Conservation (phyloP, 2,888 invertebrate species). For the Lycocerus yunnanus region DNA sequence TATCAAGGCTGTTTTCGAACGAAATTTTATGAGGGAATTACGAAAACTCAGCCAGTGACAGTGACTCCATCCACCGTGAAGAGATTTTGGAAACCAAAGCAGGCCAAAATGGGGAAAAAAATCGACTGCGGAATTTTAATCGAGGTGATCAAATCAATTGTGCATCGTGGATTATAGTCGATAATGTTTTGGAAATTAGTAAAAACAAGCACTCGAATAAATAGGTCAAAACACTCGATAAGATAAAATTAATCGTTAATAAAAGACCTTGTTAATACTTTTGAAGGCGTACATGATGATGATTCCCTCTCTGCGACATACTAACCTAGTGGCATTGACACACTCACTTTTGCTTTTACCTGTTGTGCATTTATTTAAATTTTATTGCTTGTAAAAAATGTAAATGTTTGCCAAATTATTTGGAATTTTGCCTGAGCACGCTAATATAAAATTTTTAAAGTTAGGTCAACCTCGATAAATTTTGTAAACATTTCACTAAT, state of each 20-base stretch:
- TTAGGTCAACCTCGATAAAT: not conserved
- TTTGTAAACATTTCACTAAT: not conserved
- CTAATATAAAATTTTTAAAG: not conserved
- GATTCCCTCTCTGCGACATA: conserved; percentile 40
- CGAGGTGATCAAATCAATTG: no score
- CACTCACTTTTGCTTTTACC: conserved; percentile 44
- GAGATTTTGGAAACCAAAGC: no score
- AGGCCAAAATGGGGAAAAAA: no score
- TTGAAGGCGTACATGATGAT: conserved; percentile 12
- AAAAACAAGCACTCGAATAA: not conserved
- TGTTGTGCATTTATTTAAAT: conserved; percentile 26
- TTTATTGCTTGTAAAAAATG: conserved; percentile 24
- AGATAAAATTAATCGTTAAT: conserved; percentile 7
- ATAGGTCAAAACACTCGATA: conserved; percentile 14
- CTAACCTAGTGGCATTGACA: conserved; percentile 50
- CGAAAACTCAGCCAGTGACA: not conserved
- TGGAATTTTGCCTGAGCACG: not conserved
- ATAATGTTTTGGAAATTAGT: not conserved
- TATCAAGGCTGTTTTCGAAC: not conserved
- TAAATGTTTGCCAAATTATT: conserved; percentile 5
- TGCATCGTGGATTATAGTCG: no score
- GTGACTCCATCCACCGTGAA: not conserved
- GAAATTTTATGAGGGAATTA: not conserved
- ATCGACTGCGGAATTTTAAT: no score
- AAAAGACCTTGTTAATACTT: conserved; percentile 16